phyloP scores from a whole-genome alignment of 2,888 invertebrate genomes.

The Heliconius charithonia region DNA sequence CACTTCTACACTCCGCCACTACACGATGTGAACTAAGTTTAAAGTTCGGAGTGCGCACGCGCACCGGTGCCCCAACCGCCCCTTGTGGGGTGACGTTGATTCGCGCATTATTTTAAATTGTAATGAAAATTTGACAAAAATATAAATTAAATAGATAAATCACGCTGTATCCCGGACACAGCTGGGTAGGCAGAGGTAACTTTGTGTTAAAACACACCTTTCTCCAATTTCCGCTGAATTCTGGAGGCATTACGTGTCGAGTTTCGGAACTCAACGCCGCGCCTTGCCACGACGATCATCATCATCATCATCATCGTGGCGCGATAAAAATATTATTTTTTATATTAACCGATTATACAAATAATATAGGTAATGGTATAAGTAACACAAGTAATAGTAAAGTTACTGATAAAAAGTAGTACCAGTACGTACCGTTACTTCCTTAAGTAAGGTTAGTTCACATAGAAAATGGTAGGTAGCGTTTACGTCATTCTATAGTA shows the following conservation, averaged over 20 bases:
- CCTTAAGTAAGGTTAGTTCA: background rate
- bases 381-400: too few species aligned
- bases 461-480: background rate
- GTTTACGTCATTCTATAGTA: background rate
- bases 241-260: too few species aligned
- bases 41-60: constrained; percentile 1
- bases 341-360: background rate
- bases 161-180: too few species aligned
- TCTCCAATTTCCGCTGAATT: too few species aligned
- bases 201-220: too few species aligned
- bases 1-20: constrained; percentile 38
- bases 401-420: too few species aligned
- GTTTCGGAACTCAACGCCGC: too few species aligned
- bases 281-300: too few species aligned
- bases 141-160: background rate
- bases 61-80: constrained; percentile 3
- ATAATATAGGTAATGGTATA: background rate
- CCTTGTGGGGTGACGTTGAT: constrained; percentile 11
- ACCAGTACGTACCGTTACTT: too few species aligned
- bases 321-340: too few species aligned
- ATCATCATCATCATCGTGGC: too few species aligned
- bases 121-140: background rate
- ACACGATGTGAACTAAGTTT: constrained; percentile 34
- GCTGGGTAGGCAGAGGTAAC: too few species aligned
- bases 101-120: background rate